phyloP scores from a whole-genome alignment of 2,113 vertebrate species.

The Nansenia antarctica region DNA sequence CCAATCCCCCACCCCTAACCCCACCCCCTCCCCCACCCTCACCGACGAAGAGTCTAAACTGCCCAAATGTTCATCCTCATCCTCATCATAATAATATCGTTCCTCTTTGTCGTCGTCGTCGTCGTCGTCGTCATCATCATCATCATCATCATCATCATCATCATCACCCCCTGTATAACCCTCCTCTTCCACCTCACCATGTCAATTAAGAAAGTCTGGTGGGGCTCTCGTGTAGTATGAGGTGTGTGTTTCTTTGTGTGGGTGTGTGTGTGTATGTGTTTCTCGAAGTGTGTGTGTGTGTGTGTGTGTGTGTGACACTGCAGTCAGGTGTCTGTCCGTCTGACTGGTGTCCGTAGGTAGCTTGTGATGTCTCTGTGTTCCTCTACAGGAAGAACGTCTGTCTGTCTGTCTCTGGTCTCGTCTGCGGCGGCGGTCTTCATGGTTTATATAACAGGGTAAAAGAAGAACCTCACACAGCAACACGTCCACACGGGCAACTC shows the following conservation, averaged over 20 bases:
- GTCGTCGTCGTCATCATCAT: constrained; percentile 50
- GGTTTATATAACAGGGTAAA: constrained; percentile 50
- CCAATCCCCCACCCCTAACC: too few relatives aligned
- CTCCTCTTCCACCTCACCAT: too few relatives aligned
- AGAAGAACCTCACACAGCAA: constrained; percentile 6
- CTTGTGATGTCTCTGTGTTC: constrained; percentile 65
- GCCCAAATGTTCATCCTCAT: constrained; percentile 78
- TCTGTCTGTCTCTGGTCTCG: constrained; percentile 30
- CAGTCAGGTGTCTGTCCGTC: constrained; percentile 30
- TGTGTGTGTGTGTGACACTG: constrained; percentile 36
- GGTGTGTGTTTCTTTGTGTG: constrained; percentile 18
- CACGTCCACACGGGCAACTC: constrained; percentile 21
- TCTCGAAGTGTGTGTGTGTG: constrained; percentile 24
- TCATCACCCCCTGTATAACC: too few relatives aligned
- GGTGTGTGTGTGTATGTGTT: constrained; percentile 29
- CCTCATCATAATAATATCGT: too few relatives aligned
- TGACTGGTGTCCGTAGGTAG: constrained; percentile 62
- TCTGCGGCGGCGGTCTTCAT: constrained; percentile 38
- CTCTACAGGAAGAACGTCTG: constrained; percentile 50
- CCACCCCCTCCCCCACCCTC: too few relatives aligned
- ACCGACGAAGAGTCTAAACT: constrained; percentile 62
- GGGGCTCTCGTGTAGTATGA: constrained; percentile 37
- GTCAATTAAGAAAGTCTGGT: constrained; percentile 53
- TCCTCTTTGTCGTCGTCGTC: constrained; percentile 8
- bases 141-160: constrained; percentile 38